Conservation (phyloP, 2,888 invertebrate species). For the Sepioteuthis lessoniana region DNA sequence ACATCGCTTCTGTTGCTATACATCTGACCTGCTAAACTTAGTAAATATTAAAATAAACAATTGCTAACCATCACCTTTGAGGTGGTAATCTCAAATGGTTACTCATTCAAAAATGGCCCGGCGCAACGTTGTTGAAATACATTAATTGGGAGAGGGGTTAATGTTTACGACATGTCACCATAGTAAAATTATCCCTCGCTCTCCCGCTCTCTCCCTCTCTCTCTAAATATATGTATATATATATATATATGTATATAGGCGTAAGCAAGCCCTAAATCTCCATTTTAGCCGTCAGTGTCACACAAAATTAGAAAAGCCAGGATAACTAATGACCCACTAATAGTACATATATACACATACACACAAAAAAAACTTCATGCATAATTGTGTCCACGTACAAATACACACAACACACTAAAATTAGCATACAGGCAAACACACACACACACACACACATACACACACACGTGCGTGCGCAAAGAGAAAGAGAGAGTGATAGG, state of each 20-base stretch:
- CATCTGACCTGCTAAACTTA: no score
- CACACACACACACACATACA: no score
- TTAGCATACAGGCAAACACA: background rate
- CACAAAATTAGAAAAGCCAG: background rate
- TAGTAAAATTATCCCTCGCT: background rate
- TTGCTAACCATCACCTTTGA: no score
- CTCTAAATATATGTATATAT: no score
- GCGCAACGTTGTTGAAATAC: background rate
- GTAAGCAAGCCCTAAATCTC: background rate
- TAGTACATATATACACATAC: background rate
- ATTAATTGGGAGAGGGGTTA: background rate
- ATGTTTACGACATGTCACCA: background rate
- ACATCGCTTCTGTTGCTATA: no score
- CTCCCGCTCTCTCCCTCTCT: no score
- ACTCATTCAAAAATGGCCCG: no score
- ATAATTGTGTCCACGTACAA: background rate
- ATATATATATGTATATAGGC: background rate
- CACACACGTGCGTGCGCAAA: no score
- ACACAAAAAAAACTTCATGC: background rate
- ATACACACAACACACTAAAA: background rate
- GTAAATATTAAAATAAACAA: no score
- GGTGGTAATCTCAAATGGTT: no score
- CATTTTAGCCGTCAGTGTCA: conserved; percentile 33
- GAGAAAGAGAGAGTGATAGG: no score
- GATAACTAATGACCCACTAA: background rate